A percentile compares a stretch with the other conserved stretches of the same genome.
Evolutionary conservation across 2,113 vertebrate genomes (phyloP).

Genomic region (Hippopotamus amphibius): DNA sequence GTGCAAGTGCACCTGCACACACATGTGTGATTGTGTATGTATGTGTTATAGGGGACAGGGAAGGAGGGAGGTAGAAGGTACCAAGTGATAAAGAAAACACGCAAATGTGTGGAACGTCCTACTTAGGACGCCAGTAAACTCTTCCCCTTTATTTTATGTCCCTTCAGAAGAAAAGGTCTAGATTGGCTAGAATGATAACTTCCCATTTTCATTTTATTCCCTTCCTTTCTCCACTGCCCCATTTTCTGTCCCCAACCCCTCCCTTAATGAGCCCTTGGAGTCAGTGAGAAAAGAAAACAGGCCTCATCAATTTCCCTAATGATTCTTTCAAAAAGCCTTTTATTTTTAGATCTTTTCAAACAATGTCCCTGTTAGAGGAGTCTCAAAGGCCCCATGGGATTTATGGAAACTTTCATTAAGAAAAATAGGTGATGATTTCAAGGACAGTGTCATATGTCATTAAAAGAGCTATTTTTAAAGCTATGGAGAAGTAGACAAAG

Average conservation of each 20-base stretch:
- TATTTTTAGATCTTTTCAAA: slow-evolving; percentile 87
- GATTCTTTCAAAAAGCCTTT: slow-evolving; percentile 82
- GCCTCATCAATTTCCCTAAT: slow-evolving; percentile 87
- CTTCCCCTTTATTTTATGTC: slow-evolving; percentile 72
- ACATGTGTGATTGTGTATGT: background rate
- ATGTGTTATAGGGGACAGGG: background rate
- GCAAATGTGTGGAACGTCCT: background rate
- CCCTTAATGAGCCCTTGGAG: slow-evolving; percentile 79
- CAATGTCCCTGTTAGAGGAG: slow-evolving; percentile 82
- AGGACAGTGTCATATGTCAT: slow-evolving; percentile 83
- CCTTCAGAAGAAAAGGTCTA: slow-evolving; percentile 78
- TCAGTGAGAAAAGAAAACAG: slow-evolving; percentile 84
- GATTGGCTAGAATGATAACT: slow-evolving; percentile 74
- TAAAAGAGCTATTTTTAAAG: slow-evolving; percentile 73
- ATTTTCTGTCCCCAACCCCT: slow-evolving; percentile 1
- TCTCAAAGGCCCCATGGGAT: slow-evolving; percentile 81
- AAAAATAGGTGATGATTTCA: slow-evolving; percentile 85
- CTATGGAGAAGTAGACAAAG: background rate
- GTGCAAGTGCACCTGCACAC: accelerated
- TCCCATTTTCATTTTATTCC: slow-evolving; percentile 68
- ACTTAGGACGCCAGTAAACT: background rate
- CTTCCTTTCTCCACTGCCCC: background rate
- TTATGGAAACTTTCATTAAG: slow-evolving; percentile 87
- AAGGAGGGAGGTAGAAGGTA: background rate
- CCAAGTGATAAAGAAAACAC: background rate